Evolutionary conservation across 2,888 invertebrate genomes (phyloP), one percentile per base, ranked within the genome.

Genomic region (Lamproptera curius): DNA sequence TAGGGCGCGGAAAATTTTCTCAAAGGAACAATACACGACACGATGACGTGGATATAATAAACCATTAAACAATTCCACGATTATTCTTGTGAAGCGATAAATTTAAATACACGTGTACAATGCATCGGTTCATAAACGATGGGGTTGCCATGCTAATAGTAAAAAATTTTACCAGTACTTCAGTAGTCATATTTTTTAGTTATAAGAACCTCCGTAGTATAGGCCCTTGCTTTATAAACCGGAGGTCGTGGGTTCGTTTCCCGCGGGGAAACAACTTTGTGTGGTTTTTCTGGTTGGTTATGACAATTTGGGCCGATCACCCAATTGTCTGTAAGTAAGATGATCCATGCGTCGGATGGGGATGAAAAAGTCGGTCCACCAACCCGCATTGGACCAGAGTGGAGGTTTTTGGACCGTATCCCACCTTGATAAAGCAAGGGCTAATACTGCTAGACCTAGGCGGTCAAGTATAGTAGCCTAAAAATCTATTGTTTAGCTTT

Each of bases 1-100:
- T 38, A 48, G 42, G 37, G 34, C 17, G 39, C 17, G 48, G 48
- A 48, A 39, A 39, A 43, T 48, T 47, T 42, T 48, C 34, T 48
- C 39, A 14, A 16, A 17, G 23, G 34, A 43, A 48, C 42, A 42
- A 48, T 43, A 43, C 37, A 43, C 26, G 34, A 23, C 34, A 39
- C 17, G 34, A 15, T 41, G 34, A 11, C 14, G 14, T 34, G 43
- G 34, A 16, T 42, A 28, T 34, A 42, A 42, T 39, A 15, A 26
- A 43, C 39, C 42, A 42, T 16, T 43, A 33, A 13, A 8, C 38
- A 11, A 15, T 17, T 16, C 1, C 13, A 14, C 28, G 9, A 26
- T 23, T 23, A 13, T 20, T 20, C 20, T 20, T 20, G 4, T 5
- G 20, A 20, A 20, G 6, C 20, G 5, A 31, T n/a, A n/a, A 31